These are phyloP conservation scores for Sitobion miscanthi DNA, from an alignment of 1,140 invertebrate genomes.

Conservation along the genomic window DNA sequence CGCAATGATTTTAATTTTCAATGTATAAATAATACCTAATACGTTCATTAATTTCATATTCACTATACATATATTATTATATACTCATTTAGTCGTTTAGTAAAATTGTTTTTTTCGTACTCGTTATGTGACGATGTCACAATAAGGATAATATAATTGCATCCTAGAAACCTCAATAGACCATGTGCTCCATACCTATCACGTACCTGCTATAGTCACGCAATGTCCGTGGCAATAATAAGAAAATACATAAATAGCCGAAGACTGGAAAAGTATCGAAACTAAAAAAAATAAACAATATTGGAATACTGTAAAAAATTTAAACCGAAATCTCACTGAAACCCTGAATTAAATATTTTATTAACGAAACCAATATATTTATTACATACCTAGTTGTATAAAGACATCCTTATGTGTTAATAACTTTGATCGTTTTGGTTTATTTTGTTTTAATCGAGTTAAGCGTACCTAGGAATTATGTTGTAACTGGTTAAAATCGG, in stretches of 20 bases:
- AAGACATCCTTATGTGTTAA: background rate
- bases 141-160: background rate
- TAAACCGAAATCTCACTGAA: background rate
- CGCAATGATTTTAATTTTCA: background rate
- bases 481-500: background rate
- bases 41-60: background rate
- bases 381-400: background rate
- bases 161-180: too few relatives aligned
- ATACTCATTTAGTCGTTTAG: background rate
- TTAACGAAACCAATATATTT: background rate
- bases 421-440: background rate
- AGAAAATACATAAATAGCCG: background rate
- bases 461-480: background rate
- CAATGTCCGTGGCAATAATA: background rate
- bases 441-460: background rate
- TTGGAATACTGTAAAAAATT: background rate
- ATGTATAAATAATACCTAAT: background rate
- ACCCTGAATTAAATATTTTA: background rate
- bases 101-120: background rate
- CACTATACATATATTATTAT: background rate
- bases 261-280: background rate
- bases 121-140: background rate
- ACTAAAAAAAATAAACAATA: background rate
- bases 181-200: background rate
- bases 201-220: background rate